Base-by-base conservation (phyloP, 2,888 invertebrate species). In the Tryphoninae sp. region DNA sequence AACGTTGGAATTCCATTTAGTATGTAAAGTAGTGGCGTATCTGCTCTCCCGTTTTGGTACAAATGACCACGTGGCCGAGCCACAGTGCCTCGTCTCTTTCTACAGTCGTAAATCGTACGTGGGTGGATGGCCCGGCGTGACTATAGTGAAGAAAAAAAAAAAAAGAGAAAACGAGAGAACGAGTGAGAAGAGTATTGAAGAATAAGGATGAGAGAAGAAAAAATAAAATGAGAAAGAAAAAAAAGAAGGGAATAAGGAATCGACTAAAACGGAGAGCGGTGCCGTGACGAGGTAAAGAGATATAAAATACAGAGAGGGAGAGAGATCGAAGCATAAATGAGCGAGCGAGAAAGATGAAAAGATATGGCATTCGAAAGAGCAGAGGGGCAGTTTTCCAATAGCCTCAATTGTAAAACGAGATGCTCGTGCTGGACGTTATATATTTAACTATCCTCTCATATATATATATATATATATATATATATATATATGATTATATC, bases 301-400 rank as follows among this genome's bases (percentile, higher is more conserved):
- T 62, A 64, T 49, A 69, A 78, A 72, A 69, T 51, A 40, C 55
- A 68, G 55, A 67, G 55, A 78, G 16, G 6, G 26, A 33, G 23
- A 67, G 67, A 23, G 11, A 42, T 45, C 51, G 59, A 71, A 62
- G 67, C 45, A 64, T 55, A 26, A 68, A 81, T 67, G 78, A 69
- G 67, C 33, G 65, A 81, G 61, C 42, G 55, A 53, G 59, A 74
- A 42, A 40, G 74, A 67, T 55, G 65, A 19, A 72, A 80, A 67
- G 79, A 76, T 72, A 68, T 26, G 69, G 68, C 77, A 69, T 74
- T 81, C 81, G 81, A 84, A 83, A 86, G 82, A 86, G 62, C 19
- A 86, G 82, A 86, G 62, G 26, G 23, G 59, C 45, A 86, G 75
- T 88, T 88, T 88, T 84, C 87, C 86, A 84, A 88, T 87, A 84